Conservation (phyloP, 2,113 vertebrate genomes). For the Atherinomorus stipes region DNA sequence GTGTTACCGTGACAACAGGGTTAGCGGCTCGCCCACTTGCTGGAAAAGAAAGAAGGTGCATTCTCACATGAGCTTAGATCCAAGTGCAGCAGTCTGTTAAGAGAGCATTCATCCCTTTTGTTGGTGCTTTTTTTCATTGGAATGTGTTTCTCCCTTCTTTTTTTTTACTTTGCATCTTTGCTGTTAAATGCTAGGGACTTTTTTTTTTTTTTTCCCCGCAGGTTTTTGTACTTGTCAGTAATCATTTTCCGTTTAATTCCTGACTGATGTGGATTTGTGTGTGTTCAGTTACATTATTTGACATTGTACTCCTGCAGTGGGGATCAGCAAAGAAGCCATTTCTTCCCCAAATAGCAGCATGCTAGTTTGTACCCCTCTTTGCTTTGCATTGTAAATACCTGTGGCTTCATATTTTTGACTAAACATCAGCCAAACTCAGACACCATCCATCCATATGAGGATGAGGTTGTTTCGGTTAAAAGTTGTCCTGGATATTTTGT, state of each 20-base stretch:
- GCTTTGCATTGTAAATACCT: conserved; percentile 27
- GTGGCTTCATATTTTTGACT: conserved; percentile 17
- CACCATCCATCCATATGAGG: not conserved
- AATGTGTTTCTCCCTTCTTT: conserved; percentile 14
- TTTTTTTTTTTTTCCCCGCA: conserved; percentile 26
- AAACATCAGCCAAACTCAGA: not conserved
- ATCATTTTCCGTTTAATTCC: conserved; percentile 51
- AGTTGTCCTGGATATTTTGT: not conserved
- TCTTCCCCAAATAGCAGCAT: conserved; percentile 17
- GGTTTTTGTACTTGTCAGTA: conserved; percentile 40
- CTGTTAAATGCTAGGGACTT: conserved; percentile 38
- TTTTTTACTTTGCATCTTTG: conserved; percentile 15
- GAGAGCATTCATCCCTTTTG: conserved; percentile 51
- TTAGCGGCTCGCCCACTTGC: conserved; percentile 62
- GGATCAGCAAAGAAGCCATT: conserved; percentile 38
- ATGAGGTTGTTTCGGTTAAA: not conserved
- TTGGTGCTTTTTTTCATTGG: conserved; percentile 7
- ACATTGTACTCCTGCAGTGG: conserved; percentile 16
- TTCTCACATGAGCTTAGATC: conserved; percentile 59
- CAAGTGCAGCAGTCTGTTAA: conserved; percentile 41
- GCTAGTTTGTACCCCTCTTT: conserved; percentile 13
- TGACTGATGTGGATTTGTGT: conserved; percentile 26
- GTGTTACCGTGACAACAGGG: conserved; percentile 68
- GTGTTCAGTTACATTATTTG: conserved; percentile 22
- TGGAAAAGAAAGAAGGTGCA: conserved; percentile 57